Conservation (phyloP, 2,888 invertebrate genomes). For the Ashinkailepas kermadecensis region DNA sequence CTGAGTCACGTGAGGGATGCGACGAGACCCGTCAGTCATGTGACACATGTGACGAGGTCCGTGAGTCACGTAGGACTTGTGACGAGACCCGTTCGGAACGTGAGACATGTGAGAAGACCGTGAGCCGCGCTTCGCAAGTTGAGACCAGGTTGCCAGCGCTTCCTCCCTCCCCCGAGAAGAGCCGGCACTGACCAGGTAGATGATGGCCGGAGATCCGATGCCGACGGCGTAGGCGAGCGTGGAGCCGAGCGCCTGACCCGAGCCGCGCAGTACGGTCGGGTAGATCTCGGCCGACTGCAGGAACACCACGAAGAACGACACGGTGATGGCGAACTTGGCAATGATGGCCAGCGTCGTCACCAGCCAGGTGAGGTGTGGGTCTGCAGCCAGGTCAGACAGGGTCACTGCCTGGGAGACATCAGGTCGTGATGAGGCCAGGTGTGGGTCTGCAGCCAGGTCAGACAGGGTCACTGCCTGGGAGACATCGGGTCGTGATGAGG, state of each 20-base stretch:
- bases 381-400: neutral
- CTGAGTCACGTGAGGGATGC: too few species aligned
- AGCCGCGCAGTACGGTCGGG: conserved; percentile 58
- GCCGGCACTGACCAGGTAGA: conserved; percentile 48
- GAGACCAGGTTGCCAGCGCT: too few species aligned
- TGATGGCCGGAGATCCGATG: conserved; percentile 54
- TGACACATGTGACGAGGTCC: too few species aligned
- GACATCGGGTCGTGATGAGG: too few species aligned
- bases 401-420: neutral
- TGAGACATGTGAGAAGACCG: too few species aligned
- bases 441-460: neutral
- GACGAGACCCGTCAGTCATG: too few species aligned
- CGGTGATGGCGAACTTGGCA: conserved; percentile 41
- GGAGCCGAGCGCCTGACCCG: conserved; percentile 55
- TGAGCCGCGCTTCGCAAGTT: too few species aligned
- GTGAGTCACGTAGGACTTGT: too few species aligned
- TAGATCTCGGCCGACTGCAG: conserved; percentile 58
- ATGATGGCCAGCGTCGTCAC: conserved; percentile 34
- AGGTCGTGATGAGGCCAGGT: neutral
- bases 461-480: neutral
- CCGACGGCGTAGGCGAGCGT: conserved; percentile 51
- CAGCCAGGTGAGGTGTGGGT: conserved; percentile 27
- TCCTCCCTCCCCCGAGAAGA: neutral
- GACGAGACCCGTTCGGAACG: too few species aligned
- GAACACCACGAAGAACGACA: conserved; percentile 53